phyloP scores from a whole-genome alignment of 2,888 invertebrate genomes.

The Nemapogon koenigi region DNA sequence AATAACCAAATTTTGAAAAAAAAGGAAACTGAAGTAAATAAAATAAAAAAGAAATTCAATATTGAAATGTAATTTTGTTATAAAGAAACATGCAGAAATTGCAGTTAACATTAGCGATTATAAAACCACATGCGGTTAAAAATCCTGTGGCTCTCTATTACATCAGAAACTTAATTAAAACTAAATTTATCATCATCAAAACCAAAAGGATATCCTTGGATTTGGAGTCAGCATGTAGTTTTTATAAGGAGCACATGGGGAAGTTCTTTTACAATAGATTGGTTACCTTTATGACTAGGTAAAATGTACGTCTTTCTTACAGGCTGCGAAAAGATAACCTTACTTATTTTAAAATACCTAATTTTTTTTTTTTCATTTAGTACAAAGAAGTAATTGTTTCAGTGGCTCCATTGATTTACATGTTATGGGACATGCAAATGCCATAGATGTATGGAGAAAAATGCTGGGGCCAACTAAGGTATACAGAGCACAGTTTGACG shows the following conservation, averaged over 20 bases:
- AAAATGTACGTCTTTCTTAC: too few relatives aligned
- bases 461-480: conserved; percentile 93
- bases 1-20: too few relatives aligned
- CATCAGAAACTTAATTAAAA: conserved; percentile 71
- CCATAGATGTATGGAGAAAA: conserved; percentile 80
- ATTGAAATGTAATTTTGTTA: too few relatives aligned
- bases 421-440: conserved; percentile 77
- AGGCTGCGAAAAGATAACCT: too few relatives aligned
- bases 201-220: conserved; percentile 70
- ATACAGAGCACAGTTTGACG: conserved; percentile 77
- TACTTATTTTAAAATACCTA: too few relatives aligned
- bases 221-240: conserved; percentile 69
- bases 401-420: conserved; percentile 87
- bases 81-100: conserved; percentile 59
- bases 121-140: conserved; percentile 86
- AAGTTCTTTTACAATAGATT: conserved; percentile 87
- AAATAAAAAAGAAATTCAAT: too few relatives aligned
- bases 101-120: conserved; percentile 82
- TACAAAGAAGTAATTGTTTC: too few relatives aligned
- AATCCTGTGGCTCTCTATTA: conserved; percentile 74
- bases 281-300: conserved; percentile 84
- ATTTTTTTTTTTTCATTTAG: too few relatives aligned
- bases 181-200: conserved; percentile 76
- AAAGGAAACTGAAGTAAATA: too few relatives aligned
- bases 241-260: conserved; percentile 82